A percentile compares a stretch with the other conserved stretches of the same genome.
These are phyloP conservation scores for Pecten maximus DNA, from an alignment of 2,888 invertebrate genomes.

Conservation along the genomic window DNA sequence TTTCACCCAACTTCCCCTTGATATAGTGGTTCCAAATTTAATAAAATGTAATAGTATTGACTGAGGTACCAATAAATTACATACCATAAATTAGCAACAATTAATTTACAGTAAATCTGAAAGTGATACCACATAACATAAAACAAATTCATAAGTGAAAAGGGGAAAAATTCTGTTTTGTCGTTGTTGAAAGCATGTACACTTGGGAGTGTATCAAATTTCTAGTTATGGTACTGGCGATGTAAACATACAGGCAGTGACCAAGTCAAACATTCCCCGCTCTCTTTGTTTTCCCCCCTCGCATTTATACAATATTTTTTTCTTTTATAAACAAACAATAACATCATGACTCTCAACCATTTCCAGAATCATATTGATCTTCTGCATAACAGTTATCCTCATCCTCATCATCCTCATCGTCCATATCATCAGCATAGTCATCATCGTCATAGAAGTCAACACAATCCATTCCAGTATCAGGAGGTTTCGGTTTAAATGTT, in stretches of 20 bases:
- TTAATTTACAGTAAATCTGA: background rate
- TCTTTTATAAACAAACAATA: slow-evolving; percentile 18
- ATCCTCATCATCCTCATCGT: slow-evolving; percentile 69
- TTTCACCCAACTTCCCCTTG: too few relatives aligned
- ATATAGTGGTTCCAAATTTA: too few relatives aligned
- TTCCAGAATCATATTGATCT: slow-evolving; percentile 78
- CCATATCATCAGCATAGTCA: slow-evolving; percentile 74
- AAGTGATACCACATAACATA: background rate
- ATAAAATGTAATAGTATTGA: too few relatives aligned
- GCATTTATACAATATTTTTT: slow-evolving; percentile 13
- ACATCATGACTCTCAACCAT: slow-evolving; percentile 77
- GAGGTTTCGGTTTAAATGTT: slow-evolving; percentile 88
- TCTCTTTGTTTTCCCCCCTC: background rate
- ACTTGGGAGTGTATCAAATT: background rate
- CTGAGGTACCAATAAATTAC: too few relatives aligned
- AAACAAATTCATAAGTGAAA: background rate
- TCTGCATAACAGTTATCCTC: slow-evolving; percentile 66
- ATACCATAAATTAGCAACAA: background rate
- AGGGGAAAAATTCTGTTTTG: background rate
- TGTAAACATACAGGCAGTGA: slow-evolving; percentile 26
- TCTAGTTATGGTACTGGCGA: background rate
- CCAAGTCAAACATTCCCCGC: background rate
- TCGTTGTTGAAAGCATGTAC: background rate
- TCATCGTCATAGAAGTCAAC: slow-evolving; percentile 74
- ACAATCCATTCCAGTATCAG: slow-evolving; percentile 72